phyloP scores from a whole-genome alignment of 2,888 invertebrate genomes.

The Drosophila neoperkinsi region DNA sequence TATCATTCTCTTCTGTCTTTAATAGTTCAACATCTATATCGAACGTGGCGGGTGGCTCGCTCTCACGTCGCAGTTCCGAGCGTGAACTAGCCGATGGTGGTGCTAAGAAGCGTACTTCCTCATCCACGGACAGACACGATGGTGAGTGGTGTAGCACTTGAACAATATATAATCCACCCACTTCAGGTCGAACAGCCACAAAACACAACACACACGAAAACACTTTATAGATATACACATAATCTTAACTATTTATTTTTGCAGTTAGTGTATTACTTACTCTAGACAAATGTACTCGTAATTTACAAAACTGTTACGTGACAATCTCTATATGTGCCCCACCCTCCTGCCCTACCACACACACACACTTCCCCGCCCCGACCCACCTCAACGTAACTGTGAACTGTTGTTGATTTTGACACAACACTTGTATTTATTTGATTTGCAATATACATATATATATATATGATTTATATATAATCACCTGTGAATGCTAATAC shows the following conservation, averaged over 20 bases:
- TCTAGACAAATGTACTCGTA: slow-evolving; percentile 49
- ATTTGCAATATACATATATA: slow-evolving; percentile 34
- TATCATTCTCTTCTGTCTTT: neutral
- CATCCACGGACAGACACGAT: slow-evolving; percentile 90
- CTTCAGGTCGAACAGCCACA: slow-evolving; percentile 36
- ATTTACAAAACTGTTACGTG: slow-evolving; percentile 38
- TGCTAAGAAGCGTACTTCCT: slow-evolving; percentile 91
- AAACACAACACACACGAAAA: slow-evolving; percentile 34
- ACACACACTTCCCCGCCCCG: neutral
- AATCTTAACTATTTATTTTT: slow-evolving; percentile 74
- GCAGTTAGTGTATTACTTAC: slow-evolving; percentile 60
- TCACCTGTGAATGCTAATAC: slow-evolving; percentile 10
- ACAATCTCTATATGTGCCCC: slow-evolving; percentile 30
- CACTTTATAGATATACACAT: slow-evolving; percentile 33
- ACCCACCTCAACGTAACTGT: slow-evolving; percentile 37
- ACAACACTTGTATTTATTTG: slow-evolving; percentile 21
- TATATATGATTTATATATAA: slow-evolving; percentile 8
- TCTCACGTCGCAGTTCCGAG: slow-evolving; percentile 94
- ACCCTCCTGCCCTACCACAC: neutral
- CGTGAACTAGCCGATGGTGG: slow-evolving; percentile 89
- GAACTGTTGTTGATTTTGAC: slow-evolving; percentile 40
- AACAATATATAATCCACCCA: neutral
- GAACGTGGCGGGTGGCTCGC: slow-evolving; percentile 93
- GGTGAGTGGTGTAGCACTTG: slow-evolving; percentile 84
- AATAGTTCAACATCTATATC: slow-evolving; percentile 94